A percentile compares a stretch with the other conserved stretches of the same genome.
These are phyloP conservation scores for Artibeus jamaicensis DNA, from an alignment of 2,797 vertebrate genomes.

Conservation along the genomic window DNA sequence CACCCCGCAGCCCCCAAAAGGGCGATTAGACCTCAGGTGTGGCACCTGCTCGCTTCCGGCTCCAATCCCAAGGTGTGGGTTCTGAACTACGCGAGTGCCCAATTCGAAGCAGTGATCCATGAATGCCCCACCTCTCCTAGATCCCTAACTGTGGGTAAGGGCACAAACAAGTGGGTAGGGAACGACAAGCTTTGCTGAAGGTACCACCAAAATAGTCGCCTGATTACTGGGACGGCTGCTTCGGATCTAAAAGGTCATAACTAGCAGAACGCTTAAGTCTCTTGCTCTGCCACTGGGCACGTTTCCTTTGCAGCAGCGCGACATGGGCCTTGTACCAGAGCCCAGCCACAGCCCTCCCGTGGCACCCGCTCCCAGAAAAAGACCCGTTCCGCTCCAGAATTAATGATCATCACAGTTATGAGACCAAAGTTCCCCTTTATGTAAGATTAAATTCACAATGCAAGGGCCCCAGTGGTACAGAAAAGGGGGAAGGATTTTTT, in stretches of 20 bases:
- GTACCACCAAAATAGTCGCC: background rate
- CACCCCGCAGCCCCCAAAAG: background rate
- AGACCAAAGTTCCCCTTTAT: background rate
- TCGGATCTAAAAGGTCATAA: background rate
- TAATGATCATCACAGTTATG: rapidly evolving
- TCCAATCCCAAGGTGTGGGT: background rate
- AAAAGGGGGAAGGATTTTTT: background rate
- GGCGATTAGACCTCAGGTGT: background rate
- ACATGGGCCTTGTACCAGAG: background rate
- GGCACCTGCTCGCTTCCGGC: background rate
- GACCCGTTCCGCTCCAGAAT: background rate
- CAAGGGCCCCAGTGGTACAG: background rate
- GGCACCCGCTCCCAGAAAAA: background rate
- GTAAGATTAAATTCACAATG: background rate
- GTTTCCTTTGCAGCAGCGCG: background rate
- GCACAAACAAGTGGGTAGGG: background rate
- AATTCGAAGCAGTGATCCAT: background rate
- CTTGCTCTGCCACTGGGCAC: background rate
- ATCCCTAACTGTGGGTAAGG: background rate
- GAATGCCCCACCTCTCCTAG: background rate
- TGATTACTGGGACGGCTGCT: background rate
- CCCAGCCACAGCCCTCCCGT: background rate
- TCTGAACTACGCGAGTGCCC: background rate
- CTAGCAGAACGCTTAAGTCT: background rate
- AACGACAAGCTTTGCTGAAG: background rate